Base-by-base conservation (phyloP, 2,113 vertebrate genomes). In the Pelobates fuscus region DNA sequence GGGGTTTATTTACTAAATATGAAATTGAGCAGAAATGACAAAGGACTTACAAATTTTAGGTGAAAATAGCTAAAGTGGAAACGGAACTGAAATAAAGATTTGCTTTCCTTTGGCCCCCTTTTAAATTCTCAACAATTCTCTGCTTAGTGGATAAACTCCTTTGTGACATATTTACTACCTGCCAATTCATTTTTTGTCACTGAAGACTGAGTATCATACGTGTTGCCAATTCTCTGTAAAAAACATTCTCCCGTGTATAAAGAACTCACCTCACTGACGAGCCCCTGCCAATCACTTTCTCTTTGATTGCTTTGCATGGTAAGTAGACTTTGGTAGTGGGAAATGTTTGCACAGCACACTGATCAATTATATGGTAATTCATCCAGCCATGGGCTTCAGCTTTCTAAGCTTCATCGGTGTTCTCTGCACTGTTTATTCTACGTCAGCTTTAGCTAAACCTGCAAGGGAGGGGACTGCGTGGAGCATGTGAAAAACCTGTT, bases 251-350 rank as follows among this genome's bases (percentile, higher is more conserved):
- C n/a, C n/a, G n/a, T n/a, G n/a, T n/a, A n/a, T n/a, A n/a, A n/a
- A n/a, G n/a, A n/a, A 79, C 93, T 95, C 92, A 97, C 95, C 95
- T 98, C 96, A 82, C 85, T 94, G 71, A 95, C 85, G 83, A 97
- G 85, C 59, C 93, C 94, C 86, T 96, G 95, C 94, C 95, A 96
- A 84, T 97, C 95, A 82, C 89, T 93, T 84, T 96, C 96, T 78
- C 84, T 95, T 70, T 93, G 89, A 57, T 86, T 82, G 78, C 84
- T 80, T 75, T 90, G 87, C 95, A 96, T 96, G 82, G 81, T 78
- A 52, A 24, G n/a, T 8, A 52, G 41, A 5, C 18, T 26, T 49
- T n/a, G 20, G 21, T 25, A 18, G 29, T 24, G 11, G 15, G 30
- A 11, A 3, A 23, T 23, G 43, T 52, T 11, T 52, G 70, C 41